A percentile compares a stretch with the other conserved stretches of the same genome.
Evolutionary conservation across 2,797 vertebrate genomes (phyloP).

Genomic region (Pantherophis vulpinus): DNA sequence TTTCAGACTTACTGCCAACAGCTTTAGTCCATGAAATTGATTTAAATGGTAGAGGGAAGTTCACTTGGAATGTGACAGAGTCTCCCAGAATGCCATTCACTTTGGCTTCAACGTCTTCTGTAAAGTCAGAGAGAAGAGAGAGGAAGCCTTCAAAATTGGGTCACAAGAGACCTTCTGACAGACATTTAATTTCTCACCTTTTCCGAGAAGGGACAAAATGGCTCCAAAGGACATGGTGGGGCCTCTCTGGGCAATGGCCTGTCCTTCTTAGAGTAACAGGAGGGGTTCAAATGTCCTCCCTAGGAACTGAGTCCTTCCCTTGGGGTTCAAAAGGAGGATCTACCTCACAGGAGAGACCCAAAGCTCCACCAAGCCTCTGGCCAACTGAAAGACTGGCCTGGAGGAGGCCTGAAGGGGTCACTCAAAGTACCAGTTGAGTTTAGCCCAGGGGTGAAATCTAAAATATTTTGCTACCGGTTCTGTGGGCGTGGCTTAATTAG

Average conservation of each 20-base stretch:
- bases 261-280: not conserved
- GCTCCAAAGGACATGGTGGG: not conserved
- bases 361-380: too few species aligned
- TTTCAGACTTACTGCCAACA: accelerated
- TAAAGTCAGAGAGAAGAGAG: too few species aligned
- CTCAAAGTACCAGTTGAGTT: too few species aligned
- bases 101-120: not conserved
- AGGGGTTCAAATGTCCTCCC: not conserved
- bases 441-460: too few species aligned
- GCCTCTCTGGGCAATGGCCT: not conserved
- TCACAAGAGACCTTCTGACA: not conserved
- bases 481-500: too few species aligned
- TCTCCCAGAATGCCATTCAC: not conserved
- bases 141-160: not conserved
- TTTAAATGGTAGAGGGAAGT: accelerated
- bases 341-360: not conserved
- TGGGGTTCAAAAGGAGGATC: not conserved
- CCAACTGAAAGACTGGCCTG: too few species aligned
- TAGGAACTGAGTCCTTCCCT: not conserved
- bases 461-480: too few species aligned
- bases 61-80: not conserved
- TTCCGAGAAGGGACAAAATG: not conserved
- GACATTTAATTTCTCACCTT: not conserved
- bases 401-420: too few species aligned
- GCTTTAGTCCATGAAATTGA: accelerated